Evolutionary conservation across 2,888 invertebrate genomes (phyloP).

Genomic region (Lissocephala sabroskyi): DNA sequence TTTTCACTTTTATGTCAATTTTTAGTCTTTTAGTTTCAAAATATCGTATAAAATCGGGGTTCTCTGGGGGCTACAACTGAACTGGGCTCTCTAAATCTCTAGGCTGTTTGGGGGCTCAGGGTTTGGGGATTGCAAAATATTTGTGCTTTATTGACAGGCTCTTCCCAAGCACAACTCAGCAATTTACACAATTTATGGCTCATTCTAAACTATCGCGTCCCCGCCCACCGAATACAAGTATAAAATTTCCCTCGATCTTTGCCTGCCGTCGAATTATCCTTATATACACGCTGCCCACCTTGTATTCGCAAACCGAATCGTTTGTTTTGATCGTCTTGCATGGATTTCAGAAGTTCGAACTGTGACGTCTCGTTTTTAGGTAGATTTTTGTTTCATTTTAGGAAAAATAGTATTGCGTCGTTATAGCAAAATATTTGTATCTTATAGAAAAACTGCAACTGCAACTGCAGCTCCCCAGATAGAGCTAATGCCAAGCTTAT

Average conservation of each 20-base stretch:
- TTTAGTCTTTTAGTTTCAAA: conserved; percentile 50
- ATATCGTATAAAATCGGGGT: conserved; percentile 28
- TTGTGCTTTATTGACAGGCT: conserved; percentile 10
- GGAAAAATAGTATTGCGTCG: conserved; percentile 33
- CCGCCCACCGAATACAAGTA: conserved; percentile 10
- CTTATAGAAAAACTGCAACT: conserved; percentile 28
- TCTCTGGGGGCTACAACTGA: too few species aligned
- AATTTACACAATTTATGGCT: conserved; percentile 40
- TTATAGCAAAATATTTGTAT: conserved; percentile 34
- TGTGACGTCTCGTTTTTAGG: conserved; percentile 16
- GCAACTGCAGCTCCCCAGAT: conserved; percentile 10
- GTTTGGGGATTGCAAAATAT: too few species aligned
- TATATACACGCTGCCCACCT: conserved; percentile 10
- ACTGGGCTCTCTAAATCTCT: too few species aligned
- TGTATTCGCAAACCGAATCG: conserved; percentile 11
- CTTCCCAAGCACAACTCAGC: conserved; percentile 35
- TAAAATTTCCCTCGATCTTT: conserved; percentile 13
- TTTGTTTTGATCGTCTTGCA: conserved; percentile 41
- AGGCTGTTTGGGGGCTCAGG: too few species aligned
- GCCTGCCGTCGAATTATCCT: conserved; percentile 11
- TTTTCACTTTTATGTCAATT: conserved; percentile 18
- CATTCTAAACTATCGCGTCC: too few species aligned
- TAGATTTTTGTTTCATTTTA: conserved; percentile 12
- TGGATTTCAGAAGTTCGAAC: conserved; percentile 28
- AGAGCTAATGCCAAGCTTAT: conserved; percentile 38